Percentiles rank a stretch among this genome's conserved stretches.
Evolutionary conservation across 2,113 vertebrate species (phyloP).

Genomic region (Phalacrocorax brasilianus): DNA sequence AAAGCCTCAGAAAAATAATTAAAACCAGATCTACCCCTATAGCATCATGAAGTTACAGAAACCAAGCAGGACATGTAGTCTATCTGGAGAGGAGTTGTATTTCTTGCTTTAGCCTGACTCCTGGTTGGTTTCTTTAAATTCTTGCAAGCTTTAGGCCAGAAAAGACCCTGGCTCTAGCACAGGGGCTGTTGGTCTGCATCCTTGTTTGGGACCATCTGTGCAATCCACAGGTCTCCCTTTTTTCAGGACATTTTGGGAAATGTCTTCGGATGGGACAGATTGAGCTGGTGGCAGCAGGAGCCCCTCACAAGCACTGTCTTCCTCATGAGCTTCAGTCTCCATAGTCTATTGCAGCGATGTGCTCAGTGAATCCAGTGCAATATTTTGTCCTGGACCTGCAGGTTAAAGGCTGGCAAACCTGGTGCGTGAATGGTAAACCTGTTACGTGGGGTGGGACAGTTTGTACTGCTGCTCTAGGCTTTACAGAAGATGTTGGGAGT

Average conservation of each 20-base stretch:
- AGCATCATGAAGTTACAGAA: not conserved
- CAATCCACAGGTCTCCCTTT: not conserved
- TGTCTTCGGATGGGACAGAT: not conserved
- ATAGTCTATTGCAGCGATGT: rapidly evolving
- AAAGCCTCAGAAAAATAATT: not conserved
- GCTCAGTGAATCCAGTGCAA: not conserved
- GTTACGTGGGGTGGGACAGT: not conserved
- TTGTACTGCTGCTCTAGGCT: not conserved
- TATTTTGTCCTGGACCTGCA: not conserved
- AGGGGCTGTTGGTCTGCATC: not conserved
- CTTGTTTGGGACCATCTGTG: not conserved
- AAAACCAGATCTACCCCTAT: not conserved
- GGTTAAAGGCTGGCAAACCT: not conserved
- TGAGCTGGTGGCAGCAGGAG: not conserved
- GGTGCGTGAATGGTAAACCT: not conserved
- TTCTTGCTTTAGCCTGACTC: not conserved
- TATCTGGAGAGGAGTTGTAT: not conserved
- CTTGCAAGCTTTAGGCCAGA: not conserved
- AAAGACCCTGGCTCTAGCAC: not conserved
- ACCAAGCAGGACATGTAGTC: not conserved
- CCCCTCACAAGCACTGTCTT: not conserved
- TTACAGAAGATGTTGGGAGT: not conserved
- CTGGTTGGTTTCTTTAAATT: not conserved
- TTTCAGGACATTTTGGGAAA: not conserved
- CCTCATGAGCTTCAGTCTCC: not conserved